phyloP scores from a whole-genome alignment of 2,113 vertebrate species.

The Dasyurus viverrinus region DNA sequence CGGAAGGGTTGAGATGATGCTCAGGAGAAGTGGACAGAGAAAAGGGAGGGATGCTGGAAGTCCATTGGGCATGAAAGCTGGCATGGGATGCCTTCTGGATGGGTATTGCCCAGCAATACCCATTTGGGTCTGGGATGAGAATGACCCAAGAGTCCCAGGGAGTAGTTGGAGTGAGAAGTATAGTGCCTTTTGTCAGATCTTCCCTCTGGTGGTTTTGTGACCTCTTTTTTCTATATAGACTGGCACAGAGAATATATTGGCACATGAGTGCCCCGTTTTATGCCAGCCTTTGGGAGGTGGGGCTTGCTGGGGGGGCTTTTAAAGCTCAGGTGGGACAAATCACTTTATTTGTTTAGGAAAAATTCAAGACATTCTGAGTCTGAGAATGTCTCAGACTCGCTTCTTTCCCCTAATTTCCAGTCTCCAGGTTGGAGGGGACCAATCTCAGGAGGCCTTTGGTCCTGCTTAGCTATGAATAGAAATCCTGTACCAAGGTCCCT shows the following conservation, averaged over 20 bases:
- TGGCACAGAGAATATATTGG: not conserved
- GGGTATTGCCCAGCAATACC: not conserved
- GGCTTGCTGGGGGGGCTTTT: not conserved
- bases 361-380: not conserved
- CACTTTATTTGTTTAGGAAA: not conserved
- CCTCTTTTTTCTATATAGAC: not conserved
- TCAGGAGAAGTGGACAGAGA: not conserved
- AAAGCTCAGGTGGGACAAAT: not conserved
- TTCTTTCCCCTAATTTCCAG: not conserved
- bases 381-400: not conserved
- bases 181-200: not conserved
- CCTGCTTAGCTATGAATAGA: not conserved
- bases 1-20: not conserved
- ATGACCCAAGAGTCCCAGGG: not conserved
- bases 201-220: too few relatives aligned
- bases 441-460: not conserved
- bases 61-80: not conserved
- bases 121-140: not conserved
- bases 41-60: not conserved
- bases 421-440: not conserved
- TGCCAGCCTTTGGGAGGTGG: not conserved
- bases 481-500: not conserved
- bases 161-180: too few relatives aligned
- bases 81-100: not conserved
- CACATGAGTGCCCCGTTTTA: not conserved